Evolutionary conservation across 2,888 invertebrate species (phyloP).

Genomic region (Mylabris sibirica): DNA sequence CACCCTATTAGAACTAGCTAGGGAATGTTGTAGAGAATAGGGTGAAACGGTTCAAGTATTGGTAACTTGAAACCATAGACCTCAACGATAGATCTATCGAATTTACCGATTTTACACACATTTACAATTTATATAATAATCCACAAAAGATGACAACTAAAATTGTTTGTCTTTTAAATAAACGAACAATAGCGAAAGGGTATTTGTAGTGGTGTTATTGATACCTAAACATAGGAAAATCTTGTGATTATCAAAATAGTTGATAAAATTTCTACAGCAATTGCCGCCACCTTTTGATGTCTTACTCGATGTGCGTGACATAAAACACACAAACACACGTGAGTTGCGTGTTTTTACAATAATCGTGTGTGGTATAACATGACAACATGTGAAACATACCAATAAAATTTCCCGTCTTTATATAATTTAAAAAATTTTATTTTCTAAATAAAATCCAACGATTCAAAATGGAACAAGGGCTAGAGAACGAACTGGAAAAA

Average conservation of each 20-base stretch:
- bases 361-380: neutral
- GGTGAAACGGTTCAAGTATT: slow-evolving; percentile 7
- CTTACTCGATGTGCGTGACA: slow-evolving; percentile 2
- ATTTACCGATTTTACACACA: slow-evolving; percentile 9
- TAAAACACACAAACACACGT: slow-evolving; percentile 3
- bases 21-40: slow-evolving; percentile 41
- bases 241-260: neutral
- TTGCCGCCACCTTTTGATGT: neutral
- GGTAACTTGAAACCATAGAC: slow-evolving; percentile 24
- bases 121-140: neutral
- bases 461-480: neutral
- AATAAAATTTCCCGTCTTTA: neutral
- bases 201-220: too few relatives aligned
- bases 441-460: neutral
- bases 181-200: neutral
- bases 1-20: slow-evolving; percentile 50
- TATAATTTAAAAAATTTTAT: neutral
- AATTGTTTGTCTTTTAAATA: neutral
- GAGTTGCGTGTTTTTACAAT: slow-evolving; percentile 9
- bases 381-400: slow-evolving; percentile 1
- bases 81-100: slow-evolving; percentile 5
- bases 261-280: neutral
- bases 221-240: too few relatives aligned
- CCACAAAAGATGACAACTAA: neutral
- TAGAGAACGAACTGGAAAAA: neutral